phyloP scores from a whole-genome alignment of 2,113 vertebrate species.

The Aegithalos caudatus region DNA sequence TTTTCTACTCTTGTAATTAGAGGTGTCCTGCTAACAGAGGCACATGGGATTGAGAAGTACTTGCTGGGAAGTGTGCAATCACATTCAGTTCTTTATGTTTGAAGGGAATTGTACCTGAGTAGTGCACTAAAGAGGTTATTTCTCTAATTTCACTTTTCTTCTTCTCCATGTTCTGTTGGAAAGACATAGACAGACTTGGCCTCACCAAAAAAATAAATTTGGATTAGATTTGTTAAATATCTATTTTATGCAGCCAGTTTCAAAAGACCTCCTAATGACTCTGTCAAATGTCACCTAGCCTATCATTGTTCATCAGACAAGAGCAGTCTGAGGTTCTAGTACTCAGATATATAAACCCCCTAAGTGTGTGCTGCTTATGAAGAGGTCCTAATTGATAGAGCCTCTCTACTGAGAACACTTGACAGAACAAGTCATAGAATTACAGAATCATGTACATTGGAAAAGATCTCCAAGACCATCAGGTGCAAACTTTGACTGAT shows the following conservation, averaged over 20 bases:
- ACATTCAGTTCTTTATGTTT: neutral
- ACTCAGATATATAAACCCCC: neutral
- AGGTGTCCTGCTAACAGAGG: neutral
- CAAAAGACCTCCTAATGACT: neutral
- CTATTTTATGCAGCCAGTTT: neutral
- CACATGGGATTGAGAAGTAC: neutral
- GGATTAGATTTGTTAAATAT: neutral
- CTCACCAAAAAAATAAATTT: neutral
- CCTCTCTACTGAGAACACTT: slow-evolving; percentile 21
- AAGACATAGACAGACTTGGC: neutral
- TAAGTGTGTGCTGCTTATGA: neutral
- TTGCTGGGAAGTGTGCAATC: neutral
- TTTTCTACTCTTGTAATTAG: neutral
- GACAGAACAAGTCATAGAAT: neutral
- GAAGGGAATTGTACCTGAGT: neutral
- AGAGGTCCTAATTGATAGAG: neutral
- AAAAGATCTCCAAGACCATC: neutral
- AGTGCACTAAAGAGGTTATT: neutral
- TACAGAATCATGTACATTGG: neutral
- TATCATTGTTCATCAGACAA: slow-evolving; percentile 12
- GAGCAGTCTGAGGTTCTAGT: slow-evolving; percentile 17
- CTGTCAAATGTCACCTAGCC: slow-evolving; percentile 8
- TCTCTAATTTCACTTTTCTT: neutral
- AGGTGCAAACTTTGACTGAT: neutral
- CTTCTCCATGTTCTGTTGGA: neutral